These are phyloP conservation scores for Onychorhynchus coronatus DNA, from an alignment of 2,113 vertebrate species.

Conservation along the genomic window DNA sequence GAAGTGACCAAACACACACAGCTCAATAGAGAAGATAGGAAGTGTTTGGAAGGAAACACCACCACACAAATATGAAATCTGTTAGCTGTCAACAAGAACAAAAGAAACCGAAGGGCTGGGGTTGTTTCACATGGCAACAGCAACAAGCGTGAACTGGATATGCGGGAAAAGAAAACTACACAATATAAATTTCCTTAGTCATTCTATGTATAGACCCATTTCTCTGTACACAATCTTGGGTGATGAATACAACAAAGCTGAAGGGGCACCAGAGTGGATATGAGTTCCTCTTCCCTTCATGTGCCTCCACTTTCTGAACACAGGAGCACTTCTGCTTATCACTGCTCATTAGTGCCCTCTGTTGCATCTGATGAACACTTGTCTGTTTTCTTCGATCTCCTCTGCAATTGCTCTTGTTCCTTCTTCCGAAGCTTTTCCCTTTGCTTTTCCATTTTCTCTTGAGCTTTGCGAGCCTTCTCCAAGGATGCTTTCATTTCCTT, in stretches of 20 bases:
- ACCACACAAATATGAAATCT: constrained; percentile 29
- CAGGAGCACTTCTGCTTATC: not conserved
- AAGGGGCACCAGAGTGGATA: not conserved
- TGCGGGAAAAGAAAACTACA: constrained; percentile 43
- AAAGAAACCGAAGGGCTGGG: not conserved
- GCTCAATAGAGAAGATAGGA: constrained; percentile 27
- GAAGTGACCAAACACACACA: constrained; percentile 26
- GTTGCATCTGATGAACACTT: constrained; percentile 22
- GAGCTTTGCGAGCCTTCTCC: constrained; percentile 87
- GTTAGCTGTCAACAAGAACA: constrained; percentile 29
- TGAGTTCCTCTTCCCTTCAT: not conserved
- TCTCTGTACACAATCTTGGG: not conserved
- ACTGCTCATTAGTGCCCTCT: constrained; percentile 70
- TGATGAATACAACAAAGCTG: not conserved
- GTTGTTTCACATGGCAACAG: constrained; percentile 43
- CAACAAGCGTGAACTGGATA: constrained; percentile 17
- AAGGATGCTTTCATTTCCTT: constrained; percentile 90
- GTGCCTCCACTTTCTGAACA: not conserved
- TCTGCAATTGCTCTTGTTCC: constrained; percentile 84
- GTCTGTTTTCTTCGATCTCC: constrained; percentile 69
- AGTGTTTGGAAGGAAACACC: constrained; percentile 6
- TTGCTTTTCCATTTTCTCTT: constrained; percentile 90
- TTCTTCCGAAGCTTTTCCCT: constrained; percentile 83
- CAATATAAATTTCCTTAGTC: not conserved
- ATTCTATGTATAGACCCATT: not conserved